Evolutionary conservation across 2,113 vertebrate genomes (phyloP), one percentile per base, ranked within the genome.

Genomic region (Heterocephalus glaber): DNA sequence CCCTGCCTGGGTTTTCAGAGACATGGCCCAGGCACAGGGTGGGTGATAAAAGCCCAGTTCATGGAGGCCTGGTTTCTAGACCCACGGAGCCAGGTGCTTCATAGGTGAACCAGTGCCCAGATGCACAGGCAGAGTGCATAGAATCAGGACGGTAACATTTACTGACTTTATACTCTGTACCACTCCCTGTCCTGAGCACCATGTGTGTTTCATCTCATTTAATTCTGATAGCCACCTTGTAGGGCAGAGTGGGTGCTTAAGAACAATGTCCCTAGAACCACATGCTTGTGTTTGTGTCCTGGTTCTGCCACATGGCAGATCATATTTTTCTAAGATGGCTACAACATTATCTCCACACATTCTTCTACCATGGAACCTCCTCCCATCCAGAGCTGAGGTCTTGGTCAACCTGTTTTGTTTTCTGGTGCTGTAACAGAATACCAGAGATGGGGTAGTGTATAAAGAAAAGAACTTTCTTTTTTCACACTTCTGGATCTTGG

Each of bases 1-100:
- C 56, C 80, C 72, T 41, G 63, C 68, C 66, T 81, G 60, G 81
- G 38, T 56, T 87, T 90, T 83, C 70, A 49, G 96, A 85, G 68
- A 72, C 20, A 1, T 16, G 49, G 74, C 72, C 66, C n/a, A 44
- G 63, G 47, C 63, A 24, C 26, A 47, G 54, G 9, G 49, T 63
- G 49, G 47, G 41, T 60, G n/a, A 85, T 38, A 1, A n/a, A 47
- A 44, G 33, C 56, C 49, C 44, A 2, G 89, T 44, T 14, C 35
- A 33, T 2, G 61, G 65, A 28, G 33, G 10, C 38, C 24, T 2
- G 41, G 41, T 61, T 54, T 52, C 66, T 7, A n/a, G 68, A 65
- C 49, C 41, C 79, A 60, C 0, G 11, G 35, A 14, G 68, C 60
- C 41, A 52, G 47, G 38, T 3, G 10, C 10, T 9, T 41, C 44